phyloP scores from a whole-genome alignment of 2,888 invertebrate genomes.

The Caenorhabditis angaria region DNA sequence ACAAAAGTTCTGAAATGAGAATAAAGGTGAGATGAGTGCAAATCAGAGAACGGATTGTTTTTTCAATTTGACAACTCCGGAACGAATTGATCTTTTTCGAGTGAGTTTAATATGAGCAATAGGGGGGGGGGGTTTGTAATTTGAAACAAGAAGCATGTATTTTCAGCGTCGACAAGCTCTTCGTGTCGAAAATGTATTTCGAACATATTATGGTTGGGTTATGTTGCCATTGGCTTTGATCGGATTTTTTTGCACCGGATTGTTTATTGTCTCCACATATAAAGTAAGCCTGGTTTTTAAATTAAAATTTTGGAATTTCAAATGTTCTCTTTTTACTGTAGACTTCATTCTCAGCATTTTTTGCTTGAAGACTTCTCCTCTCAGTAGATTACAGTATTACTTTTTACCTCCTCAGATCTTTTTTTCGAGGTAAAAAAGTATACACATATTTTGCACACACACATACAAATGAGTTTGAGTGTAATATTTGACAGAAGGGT shows the following conservation, averaged over 20 bases:
- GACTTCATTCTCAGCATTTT: no score
- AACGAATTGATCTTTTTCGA: conserved; percentile 60
- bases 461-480: no score
- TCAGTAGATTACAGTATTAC: no score
- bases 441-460: no score
- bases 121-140: no score
- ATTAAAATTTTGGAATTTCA: no score
- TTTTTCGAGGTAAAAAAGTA: no score
- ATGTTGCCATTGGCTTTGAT: conserved; percentile 61
- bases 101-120: conserved; percentile 25
- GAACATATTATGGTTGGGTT: conserved; percentile 66
- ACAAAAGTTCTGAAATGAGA: not conserved
- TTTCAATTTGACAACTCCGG: conserved; percentile 59
- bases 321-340: no score
- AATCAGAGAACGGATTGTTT: conserved; percentile 63
- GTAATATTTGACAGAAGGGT: no score
- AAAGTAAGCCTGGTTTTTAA: no score
- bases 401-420: no score
- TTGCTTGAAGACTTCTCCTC: no score
- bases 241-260: conserved; percentile 55
- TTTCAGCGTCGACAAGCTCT: conserved; percentile 58
- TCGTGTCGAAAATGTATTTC: conserved; percentile 60
- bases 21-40: conserved; percentile 49
- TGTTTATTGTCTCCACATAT: conserved; percentile 63
- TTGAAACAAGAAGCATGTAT: not conserved